Conservation (phyloP, 2,113 vertebrate species). For the Scartelaos histophorus region DNA sequence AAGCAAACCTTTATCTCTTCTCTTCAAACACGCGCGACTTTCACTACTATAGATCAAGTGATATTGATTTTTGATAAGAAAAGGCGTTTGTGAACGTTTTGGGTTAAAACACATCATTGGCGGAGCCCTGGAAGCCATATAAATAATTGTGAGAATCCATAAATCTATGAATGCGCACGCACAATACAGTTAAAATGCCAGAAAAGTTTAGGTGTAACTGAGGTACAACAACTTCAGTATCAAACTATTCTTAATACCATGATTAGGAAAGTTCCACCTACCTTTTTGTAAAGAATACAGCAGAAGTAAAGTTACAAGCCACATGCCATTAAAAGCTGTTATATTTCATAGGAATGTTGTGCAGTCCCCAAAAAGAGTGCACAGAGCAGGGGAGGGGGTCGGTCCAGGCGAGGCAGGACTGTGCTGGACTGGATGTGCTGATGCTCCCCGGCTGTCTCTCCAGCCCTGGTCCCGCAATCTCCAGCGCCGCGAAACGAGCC, state of each 20-base stretch:
- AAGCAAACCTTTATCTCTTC: conserved; percentile 28
- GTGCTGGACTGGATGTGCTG: conserved; percentile 78
- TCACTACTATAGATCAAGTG: not conserved
- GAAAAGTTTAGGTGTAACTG: conserved; percentile 59
- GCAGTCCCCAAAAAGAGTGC: conserved; percentile 86
- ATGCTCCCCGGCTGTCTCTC: conserved; percentile 79
- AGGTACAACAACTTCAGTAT: conserved; percentile 27
- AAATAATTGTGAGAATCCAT: conserved; percentile 13
- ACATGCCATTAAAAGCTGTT: conserved; percentile 98
- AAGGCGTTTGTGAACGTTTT: conserved; percentile 6
- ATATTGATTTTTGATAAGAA: conserved; percentile 16
- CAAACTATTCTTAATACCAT: not conserved
- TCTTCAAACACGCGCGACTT: conserved; percentile 12
- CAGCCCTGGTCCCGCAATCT: conserved; percentile 81
- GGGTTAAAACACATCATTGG: conserved; percentile 30
- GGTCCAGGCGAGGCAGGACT: conserved; percentile 75
- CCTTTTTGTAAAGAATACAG: conserved; percentile 97
- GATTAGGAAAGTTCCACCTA: conserved; percentile 65
- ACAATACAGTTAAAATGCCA: conserved; percentile 27
- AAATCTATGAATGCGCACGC: conserved; percentile 1
- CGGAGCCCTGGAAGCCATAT: conserved; percentile 34
- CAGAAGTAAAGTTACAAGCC: conserved; percentile 99
- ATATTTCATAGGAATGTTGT: conserved; percentile 88
- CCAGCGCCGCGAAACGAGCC: conserved; percentile 74
- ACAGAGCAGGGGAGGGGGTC: conserved; percentile 75